Conservation (phyloP, 1,140 invertebrate genomes). For the Drosophila ananassae region DNA sequence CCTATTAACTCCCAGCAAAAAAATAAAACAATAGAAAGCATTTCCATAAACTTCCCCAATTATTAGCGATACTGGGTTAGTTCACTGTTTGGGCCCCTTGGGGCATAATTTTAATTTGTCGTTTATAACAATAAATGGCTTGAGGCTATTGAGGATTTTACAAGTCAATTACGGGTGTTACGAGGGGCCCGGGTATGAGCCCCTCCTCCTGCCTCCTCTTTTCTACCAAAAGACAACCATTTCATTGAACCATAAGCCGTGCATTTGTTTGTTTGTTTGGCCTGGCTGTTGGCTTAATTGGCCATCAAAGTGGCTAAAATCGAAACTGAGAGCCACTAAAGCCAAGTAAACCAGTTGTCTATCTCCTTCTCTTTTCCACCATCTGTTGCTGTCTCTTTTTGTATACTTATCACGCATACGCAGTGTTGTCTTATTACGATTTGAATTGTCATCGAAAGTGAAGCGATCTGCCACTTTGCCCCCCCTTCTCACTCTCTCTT, state of each 20-base stretch:
- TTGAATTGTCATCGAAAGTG: slow-evolving; percentile 64
- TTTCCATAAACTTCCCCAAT: neutral
- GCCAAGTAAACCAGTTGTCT: slow-evolving; percentile 55
- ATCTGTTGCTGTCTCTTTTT: neutral
- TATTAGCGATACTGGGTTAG: slow-evolving; percentile 1
- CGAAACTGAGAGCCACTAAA: slow-evolving; percentile 38
- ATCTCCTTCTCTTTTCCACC: neutral
- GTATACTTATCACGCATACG: slow-evolving; percentile 69
- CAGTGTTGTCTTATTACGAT: slow-evolving; percentile 69
- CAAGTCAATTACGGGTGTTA: slow-evolving; percentile 55
- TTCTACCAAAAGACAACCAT: slow-evolving; percentile 24
- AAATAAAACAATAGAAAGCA: neutral
- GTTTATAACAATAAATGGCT: slow-evolving; percentile 45
- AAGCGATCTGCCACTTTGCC: slow-evolving; percentile 41
- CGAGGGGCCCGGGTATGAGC: neutral
- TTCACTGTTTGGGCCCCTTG: neutral
- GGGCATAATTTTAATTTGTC: slow-evolving; percentile 11
- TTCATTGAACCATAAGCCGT: slow-evolving; percentile 66
- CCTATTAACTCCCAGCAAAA: no score
- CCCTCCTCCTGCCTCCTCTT: no score
- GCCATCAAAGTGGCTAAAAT: slow-evolving; percentile 63
- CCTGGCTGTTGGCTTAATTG: slow-evolving; percentile 68
- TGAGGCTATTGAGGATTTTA: slow-evolving; percentile 31
- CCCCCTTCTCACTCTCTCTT: neutral
- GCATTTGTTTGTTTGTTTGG: slow-evolving; percentile 29